Percentiles rank a stretch among this genome's conserved stretches.
Conservation (phyloP, 1,140 invertebrate species). For the Trichogramma pretiosum region DNA sequence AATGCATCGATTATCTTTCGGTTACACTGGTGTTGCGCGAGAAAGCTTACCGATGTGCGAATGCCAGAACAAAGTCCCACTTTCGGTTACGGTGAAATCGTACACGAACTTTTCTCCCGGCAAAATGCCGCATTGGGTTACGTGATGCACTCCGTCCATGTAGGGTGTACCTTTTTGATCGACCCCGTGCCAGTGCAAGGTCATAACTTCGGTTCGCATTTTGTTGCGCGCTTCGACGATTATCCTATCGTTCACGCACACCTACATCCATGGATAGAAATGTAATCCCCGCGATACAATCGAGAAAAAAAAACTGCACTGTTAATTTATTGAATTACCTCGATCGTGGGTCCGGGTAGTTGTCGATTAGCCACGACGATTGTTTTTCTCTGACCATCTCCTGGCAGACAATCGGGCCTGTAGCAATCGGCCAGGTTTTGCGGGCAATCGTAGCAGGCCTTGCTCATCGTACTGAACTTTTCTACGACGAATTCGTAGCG, state of each 20-base stretch:
- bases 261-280: conserved; percentile 22
- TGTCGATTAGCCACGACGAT: conserved; percentile 74
- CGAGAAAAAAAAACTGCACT: conserved; percentile 4
- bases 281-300: neutral
- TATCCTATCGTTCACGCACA: conserved; percentile 42
- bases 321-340: too few relatives aligned
- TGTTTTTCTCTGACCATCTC: conserved; percentile 65
- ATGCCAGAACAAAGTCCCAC: conserved; percentile 60
- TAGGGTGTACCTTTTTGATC: conserved; percentile 39
- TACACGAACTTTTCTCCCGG: conserved; percentile 50
- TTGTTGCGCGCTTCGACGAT: conserved; percentile 40
- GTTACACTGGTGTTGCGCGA: too few relatives aligned
- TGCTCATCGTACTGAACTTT: conserved; percentile 74
- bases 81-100: conserved; percentile 36
- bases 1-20: too few relatives aligned
- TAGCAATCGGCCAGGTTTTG: conserved; percentile 65
- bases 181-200: conserved; percentile 46
- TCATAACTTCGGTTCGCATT: conserved; percentile 37
- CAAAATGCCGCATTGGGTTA: conserved; percentile 52
- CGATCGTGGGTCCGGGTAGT: conserved; percentile 75
- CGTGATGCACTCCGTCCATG: conserved; percentile 45
- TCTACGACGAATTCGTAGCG: conserved; percentile 64
- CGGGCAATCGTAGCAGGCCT: conserved; percentile 79
- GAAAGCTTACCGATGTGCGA: conserved; percentile 50
- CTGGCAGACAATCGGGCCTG: conserved; percentile 68